These are phyloP conservation scores for Sphenopsis melanotis DNA, from an alignment of 2,797 vertebrate species.

Conservation along the genomic window DNA sequence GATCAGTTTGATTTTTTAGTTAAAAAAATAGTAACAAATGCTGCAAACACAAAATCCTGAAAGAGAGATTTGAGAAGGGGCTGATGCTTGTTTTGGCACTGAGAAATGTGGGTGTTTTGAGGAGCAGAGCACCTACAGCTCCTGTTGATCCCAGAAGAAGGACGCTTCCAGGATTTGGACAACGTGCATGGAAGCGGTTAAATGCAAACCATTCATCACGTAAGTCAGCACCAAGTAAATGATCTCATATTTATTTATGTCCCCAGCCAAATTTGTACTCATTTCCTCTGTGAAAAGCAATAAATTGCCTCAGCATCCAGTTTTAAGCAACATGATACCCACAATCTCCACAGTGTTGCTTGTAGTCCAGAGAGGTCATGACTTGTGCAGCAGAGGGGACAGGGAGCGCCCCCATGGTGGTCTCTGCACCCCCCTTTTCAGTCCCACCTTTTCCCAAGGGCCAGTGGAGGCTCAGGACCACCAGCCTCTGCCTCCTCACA, in stretches of 20 bases:
- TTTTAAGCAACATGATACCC: neutral
- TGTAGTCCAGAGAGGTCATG: neutral
- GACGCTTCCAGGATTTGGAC: neutral
- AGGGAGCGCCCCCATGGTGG: accelerated
- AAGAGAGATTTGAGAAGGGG: neutral
- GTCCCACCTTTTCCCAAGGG: neutral
- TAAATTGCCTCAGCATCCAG: neutral
- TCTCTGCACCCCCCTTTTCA: neutral
- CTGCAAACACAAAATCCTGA: neutral
- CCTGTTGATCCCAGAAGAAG: neutral
- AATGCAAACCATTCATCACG: neutral
- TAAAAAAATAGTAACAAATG: neutral
- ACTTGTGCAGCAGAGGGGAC: neutral
- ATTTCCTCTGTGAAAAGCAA: conserved; percentile 33
- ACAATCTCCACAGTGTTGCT: neutral
- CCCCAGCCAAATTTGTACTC: conserved; percentile 17
- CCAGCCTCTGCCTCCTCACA: neutral
- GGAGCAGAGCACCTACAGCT: neutral
- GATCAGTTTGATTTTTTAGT: neutral
- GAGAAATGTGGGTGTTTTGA: neutral
- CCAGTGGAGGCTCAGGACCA: neutral
- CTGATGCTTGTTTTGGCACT: neutral
- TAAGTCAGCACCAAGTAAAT: conserved; percentile 7
- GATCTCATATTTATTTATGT: conserved; percentile 35
- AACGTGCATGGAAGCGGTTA: neutral